Evolutionary conservation across 2,113 vertebrate genomes (phyloP), one percentile per base, ranked within the genome.

Genomic region (Meriones unguiculatus): DNA sequence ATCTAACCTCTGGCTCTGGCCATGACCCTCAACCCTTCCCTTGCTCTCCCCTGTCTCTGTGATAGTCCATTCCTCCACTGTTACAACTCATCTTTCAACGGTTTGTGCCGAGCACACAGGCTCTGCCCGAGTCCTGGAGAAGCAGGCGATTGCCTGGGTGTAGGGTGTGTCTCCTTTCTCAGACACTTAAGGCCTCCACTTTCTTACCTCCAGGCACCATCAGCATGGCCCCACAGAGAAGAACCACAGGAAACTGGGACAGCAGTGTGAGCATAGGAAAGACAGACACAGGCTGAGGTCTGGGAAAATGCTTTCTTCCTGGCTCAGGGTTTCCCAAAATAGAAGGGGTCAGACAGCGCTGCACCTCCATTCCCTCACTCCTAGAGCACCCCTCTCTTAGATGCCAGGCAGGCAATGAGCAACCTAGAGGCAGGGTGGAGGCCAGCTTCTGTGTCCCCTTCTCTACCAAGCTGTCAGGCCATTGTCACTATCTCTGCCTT

Each of bases 311-410:
- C 86, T 96, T 94, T 92, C 88, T 77, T 92, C 32, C 14, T 91
- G 73, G 64, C 93, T 52, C 64, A 84, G 46, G 18, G 28, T 80
- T 97, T 97, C 97, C 95, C 64, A n/a, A 95, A 97, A 97, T 95
- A 97, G 95, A 96, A 92, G 7, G 62, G 96, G 72, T 89, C 46
- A 3, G 72, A 92, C 92, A 62, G 17, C 62, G n/a, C 62, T 0
- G 17, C 9, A 7, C n/a, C 22, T 88, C 94, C 72, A 73, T 67
- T 25, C 73, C 64, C 82, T 50, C 25, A 12, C 52, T 46, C 76
- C 41, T 22, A 13, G 15, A 84, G 69, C 30, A 64, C 25, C 81
- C 35, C 14, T 20, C n/a, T n/a, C 35, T 38, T 41, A 7, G 30
- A 41, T 22, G 30, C 52, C 54, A n/a, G 17, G 59, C 72, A 78